Base-by-base conservation (phyloP, 2,888 invertebrate genomes). In the Lithophane leautieri region DNA sequence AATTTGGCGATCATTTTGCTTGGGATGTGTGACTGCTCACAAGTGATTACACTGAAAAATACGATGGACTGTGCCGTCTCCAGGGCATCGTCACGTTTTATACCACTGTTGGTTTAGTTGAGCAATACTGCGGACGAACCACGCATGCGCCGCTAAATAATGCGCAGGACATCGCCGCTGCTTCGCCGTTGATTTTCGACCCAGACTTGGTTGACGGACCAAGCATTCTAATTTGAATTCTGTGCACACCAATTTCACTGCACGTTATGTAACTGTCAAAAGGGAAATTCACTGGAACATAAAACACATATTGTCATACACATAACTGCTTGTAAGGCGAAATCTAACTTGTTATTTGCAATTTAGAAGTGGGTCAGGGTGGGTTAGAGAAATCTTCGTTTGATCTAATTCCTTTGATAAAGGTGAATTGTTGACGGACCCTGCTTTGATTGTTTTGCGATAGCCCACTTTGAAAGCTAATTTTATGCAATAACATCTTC, bases 1-100 rank as follows among this genome's bases (percentile, higher is more conserved):
- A 96, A 95, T 94, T 96, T 96, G 96, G 96, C 95, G 94, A 96
- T 95, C 96, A 96, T 96, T 96, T 92, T 96, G 93, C 94, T 94
- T 92, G 90, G 88, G 86, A 83, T 90, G 81, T 89, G 95, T 96
- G 96, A 96, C 96, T 96, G 95, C 96, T 95, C 93, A 93, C 94
- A 89, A 89, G 91, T 92, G 90, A 73, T 75, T 90, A 90, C 88
- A 87, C 89, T 89, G 88, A 92, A 91, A 90, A 90, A 90, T 92
- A 88, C 89, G 89, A 91, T 93, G 90, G 92, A 96, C 94, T 96
- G 95, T 96, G 93, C 89, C 89, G 91, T 94, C 92, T 93, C 90
- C 91, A 91, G 92, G 91, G 90, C 90, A 89, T 91, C 92, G 87
- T 92, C 92, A 93, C 91, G 91, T 95, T 96, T 94, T 96, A 96